These are phyloP conservation scores for Leptatherina wallacei DNA, from an alignment of 2,797 vertebrate genomes.

Conservation along the genomic window DNA sequence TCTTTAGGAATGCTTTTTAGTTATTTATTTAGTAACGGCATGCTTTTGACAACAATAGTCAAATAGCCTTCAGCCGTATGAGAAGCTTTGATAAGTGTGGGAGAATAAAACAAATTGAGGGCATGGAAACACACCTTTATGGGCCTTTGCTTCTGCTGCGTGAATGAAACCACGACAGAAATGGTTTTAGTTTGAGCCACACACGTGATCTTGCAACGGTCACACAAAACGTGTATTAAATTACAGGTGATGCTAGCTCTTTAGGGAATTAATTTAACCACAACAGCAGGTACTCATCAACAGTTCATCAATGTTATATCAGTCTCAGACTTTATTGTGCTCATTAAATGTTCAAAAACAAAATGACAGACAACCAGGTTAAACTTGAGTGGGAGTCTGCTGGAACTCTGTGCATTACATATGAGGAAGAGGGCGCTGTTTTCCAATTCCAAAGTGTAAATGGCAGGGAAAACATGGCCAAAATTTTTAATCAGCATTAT, in stretches of 20 bases:
- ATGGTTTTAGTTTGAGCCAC: not conserved
- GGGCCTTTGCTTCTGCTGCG: not conserved
- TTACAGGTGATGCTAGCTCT: not conserved
- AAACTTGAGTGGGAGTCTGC: conserved; percentile 24
- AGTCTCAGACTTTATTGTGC: conserved; percentile 20
- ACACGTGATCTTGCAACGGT: not conserved
- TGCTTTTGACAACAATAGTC: not conserved
- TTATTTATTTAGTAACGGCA: conserved; percentile 20
- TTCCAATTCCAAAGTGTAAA: conserved; percentile 11
- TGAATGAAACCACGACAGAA: conserved; percentile 4
- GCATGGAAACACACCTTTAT: not conserved
- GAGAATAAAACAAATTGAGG: conserved; percentile 14
- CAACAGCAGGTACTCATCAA: not conserved
- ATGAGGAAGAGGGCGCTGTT: conserved; percentile 2
- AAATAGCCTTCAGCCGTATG: not conserved
- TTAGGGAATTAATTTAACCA: not conserved
- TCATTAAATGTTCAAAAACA: conserved; percentile 38
- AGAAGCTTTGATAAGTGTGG: conserved; percentile 1
- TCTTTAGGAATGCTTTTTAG: conserved; percentile 6
- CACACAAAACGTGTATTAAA: not conserved
- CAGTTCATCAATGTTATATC: not conserved
- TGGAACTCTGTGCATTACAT: conserved; percentile 24
- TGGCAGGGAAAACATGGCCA: conserved; percentile 16
- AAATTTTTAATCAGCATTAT: conserved; percentile 34
- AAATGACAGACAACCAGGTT: not conserved